A percentile compares a stretch with the other conserved stretches of the same genome.
These are phyloP conservation scores for Oncorhynchus tshawytscha DNA, from an alignment of 2,113 vertebrate genomes.

Conservation along the genomic window DNA sequence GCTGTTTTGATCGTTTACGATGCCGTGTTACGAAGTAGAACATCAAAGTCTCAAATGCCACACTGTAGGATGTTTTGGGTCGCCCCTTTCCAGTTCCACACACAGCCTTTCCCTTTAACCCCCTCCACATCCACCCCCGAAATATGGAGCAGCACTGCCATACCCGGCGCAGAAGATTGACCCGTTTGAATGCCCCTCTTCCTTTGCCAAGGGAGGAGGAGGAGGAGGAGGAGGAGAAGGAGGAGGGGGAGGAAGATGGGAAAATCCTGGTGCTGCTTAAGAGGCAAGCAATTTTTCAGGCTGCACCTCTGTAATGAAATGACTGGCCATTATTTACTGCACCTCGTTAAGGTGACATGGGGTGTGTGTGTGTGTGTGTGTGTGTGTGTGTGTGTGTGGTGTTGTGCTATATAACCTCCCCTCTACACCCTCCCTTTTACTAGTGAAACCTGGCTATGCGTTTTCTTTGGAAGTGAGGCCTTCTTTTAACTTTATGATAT, in stretches of 20 bases:
- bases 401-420: slow-evolving; percentile 59
- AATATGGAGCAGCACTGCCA: background rate
- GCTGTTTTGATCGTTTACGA: too few relatives aligned
- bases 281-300: background rate
- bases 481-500: slow-evolving; percentile 80
- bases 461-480: slow-evolving; percentile 47
- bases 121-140: background rate
- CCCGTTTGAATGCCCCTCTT: background rate
- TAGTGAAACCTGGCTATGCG: slow-evolving; percentile 25
- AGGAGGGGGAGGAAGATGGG: slow-evolving; percentile 15
- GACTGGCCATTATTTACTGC: slow-evolving; percentile 12
- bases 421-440: slow-evolving; percentile 66
- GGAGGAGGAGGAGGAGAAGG: slow-evolving; percentile 17
- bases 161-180: background rate
- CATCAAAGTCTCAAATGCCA: too few relatives aligned
- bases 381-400: slow-evolving; percentile 26
- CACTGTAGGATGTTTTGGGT: too few relatives aligned
- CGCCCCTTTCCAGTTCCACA: background rate
- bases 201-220: background rate
- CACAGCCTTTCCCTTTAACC: background rate
- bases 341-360: slow-evolving; percentile 3
- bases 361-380: background rate
- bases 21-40: too few relatives aligned
- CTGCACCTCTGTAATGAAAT: slow-evolving; percentile 15
- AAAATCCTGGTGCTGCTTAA: background rate